Conservation (phyloP, 2,888 invertebrate genomes). For the Julus scanicus region DNA sequence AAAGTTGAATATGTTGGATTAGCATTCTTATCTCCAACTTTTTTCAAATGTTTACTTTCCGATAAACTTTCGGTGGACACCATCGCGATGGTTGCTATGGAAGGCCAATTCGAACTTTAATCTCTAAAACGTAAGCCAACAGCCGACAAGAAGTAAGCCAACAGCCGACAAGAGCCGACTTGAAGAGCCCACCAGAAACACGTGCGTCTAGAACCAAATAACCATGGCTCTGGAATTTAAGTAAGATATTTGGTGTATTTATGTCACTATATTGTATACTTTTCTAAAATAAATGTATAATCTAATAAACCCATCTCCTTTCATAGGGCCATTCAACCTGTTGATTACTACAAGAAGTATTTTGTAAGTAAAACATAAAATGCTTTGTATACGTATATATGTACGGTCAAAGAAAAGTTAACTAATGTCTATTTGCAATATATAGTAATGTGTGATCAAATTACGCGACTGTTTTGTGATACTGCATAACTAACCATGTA, state of each 20-base stretch:
- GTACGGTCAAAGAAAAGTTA: neutral
- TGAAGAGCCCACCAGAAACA: neutral
- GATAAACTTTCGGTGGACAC: neutral
- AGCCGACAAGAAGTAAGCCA: neutral
- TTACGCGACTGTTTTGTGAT: too few species aligned
- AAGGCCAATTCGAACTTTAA: neutral
- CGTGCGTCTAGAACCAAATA: neutral
- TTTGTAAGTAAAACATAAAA: conserved; percentile 41
- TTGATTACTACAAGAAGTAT: conserved; percentile 55
- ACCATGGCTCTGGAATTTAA: conserved; percentile 54
- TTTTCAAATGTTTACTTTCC: neutral
- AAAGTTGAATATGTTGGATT: neutral
- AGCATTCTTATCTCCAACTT: neutral
- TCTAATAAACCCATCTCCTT: neutral
- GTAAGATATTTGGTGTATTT: conserved; percentile 52
- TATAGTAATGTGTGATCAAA: too few species aligned
- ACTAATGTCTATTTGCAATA: neutral
- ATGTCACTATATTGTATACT: neutral
- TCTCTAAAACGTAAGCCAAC: neutral
- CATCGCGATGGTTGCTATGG: neutral
- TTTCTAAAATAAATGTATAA: conserved; percentile 11
- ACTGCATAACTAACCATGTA: too few species aligned
- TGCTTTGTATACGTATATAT: too few species aligned
- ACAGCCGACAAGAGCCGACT: neutral
- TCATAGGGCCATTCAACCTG: conserved; percentile 51